Conservation (phyloP, 2,797 vertebrate species). For the Furcifer pardalis region DNA sequence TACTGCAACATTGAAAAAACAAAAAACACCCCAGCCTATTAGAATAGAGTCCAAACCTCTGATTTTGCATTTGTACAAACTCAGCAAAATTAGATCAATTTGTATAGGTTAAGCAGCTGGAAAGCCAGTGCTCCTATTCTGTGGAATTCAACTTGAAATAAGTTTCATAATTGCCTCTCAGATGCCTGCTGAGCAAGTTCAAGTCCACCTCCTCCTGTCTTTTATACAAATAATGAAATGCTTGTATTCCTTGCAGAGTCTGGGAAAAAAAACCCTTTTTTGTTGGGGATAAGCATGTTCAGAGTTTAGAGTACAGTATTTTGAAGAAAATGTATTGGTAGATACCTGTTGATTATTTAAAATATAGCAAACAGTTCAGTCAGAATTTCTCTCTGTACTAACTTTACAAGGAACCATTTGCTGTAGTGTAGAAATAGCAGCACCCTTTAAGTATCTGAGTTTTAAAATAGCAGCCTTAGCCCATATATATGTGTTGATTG, state of each 20-base stretch:
- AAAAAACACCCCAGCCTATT: no score
- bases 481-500: not conserved
- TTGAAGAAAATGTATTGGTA: not conserved
- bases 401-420: not conserved
- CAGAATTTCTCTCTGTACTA: no score
- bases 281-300: not conserved
- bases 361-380: not conserved
- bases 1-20: constrained; percentile 4
- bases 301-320: not conserved
- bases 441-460: not conserved
- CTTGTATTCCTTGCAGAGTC: not conserved
- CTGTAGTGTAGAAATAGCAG: not conserved
- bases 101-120: not conserved
- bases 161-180: constrained; percentile 14
- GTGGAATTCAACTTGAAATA: constrained; percentile 15
- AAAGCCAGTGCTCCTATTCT: not conserved
- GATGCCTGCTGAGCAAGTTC: not conserved
- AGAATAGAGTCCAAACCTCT: not conserved
- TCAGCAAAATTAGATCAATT: not conserved
- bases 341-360: not conserved
- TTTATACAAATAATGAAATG: not conserved
- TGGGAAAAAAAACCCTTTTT: not conserved
- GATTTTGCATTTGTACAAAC: not conserved
- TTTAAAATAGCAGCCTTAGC: not conserved
- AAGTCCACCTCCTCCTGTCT: not conserved